Conservation (phyloP, 2,888 invertebrate genomes). For the Drosophila flavopinicola region DNA sequence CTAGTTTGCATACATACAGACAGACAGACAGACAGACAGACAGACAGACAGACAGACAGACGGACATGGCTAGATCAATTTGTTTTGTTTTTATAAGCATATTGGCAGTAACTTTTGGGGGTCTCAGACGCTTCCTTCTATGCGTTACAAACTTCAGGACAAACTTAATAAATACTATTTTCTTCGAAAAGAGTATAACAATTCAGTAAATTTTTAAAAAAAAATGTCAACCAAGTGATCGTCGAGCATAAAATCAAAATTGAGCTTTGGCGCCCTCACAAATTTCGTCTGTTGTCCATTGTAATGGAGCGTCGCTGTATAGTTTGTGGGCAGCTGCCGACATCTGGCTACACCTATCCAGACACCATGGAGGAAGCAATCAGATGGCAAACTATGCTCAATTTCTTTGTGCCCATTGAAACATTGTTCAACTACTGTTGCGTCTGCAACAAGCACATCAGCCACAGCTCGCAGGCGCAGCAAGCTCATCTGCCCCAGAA, state of each 20-base stretch:
- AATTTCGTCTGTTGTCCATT: constrained; percentile 30
- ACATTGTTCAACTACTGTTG: constrained; percentile 41
- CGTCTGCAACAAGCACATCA: constrained; percentile 51
- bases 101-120: too few species aligned
- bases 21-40: too few species aligned
- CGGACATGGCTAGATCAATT: too few species aligned
- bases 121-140: too few species aligned
- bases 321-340: constrained; percentile 54
- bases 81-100: too few species aligned
- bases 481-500: not conserved
- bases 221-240: constrained; percentile 10
- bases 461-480: not conserved
- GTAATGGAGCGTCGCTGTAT: constrained; percentile 63
- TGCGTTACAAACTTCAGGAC: too few species aligned
- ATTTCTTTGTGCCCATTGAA: constrained; percentile 26
- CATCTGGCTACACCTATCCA: constrained; percentile 35
- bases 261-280: constrained; percentile 15
- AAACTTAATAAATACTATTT: too few species aligned
- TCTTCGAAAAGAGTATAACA: too few species aligned
- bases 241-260: constrained; percentile 45
- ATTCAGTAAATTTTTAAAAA: too few species aligned
- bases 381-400: constrained; percentile 49
- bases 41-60: too few species aligned
- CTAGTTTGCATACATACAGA: too few species aligned
- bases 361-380: constrained; percentile 42